phyloP scores from a whole-genome alignment of 2,888 invertebrate genomes.

The Dilophus febrilis region DNA sequence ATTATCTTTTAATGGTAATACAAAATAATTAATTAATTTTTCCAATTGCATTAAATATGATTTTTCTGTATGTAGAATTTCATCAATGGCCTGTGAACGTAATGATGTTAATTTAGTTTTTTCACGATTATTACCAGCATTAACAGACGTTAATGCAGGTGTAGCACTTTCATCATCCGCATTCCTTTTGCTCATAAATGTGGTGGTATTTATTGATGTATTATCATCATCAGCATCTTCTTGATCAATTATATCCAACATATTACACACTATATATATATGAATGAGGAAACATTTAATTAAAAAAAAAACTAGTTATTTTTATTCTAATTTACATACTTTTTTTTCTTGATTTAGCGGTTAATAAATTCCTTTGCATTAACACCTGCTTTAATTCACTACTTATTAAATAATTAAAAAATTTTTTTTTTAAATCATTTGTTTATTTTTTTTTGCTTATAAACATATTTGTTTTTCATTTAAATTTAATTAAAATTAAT shows the following conservation, averaged over 20 bases:
- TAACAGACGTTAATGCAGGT: slow-evolving; percentile 13
- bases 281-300: neutral
- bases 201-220: no score
- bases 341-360: slow-evolving; percentile 39
- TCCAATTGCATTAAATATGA: slow-evolving; percentile 51
- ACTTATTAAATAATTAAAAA: no score
- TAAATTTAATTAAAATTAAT: no score
- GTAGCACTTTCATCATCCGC: no score
- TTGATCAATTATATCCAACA: slow-evolving; percentile 32
- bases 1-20: slow-evolving; percentile 37
- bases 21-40: slow-evolving; percentile 43
- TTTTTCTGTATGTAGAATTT: slow-evolving; percentile 51
- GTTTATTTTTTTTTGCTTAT: no score
- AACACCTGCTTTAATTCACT: slow-evolving; percentile 42
- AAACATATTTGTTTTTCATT: no score
- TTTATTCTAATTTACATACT: slow-evolving; percentile 22
- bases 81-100: slow-evolving; percentile 41
- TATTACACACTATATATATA: slow-evolving; percentile 36
- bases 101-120: slow-evolving; percentile 23
- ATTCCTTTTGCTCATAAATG: no score
- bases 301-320: slow-evolving; percentile 4
- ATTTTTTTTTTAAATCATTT: no score
- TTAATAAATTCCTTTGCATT: slow-evolving; percentile 41
- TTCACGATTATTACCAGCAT: slow-evolving; percentile 20
- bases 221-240: slow-evolving; percentile 14